A percentile compares a stretch with the other conserved stretches of the same genome.
These are phyloP conservation scores for Troilus luridus DNA, from an alignment of 2,888 invertebrate species.

Conservation along the genomic window DNA sequence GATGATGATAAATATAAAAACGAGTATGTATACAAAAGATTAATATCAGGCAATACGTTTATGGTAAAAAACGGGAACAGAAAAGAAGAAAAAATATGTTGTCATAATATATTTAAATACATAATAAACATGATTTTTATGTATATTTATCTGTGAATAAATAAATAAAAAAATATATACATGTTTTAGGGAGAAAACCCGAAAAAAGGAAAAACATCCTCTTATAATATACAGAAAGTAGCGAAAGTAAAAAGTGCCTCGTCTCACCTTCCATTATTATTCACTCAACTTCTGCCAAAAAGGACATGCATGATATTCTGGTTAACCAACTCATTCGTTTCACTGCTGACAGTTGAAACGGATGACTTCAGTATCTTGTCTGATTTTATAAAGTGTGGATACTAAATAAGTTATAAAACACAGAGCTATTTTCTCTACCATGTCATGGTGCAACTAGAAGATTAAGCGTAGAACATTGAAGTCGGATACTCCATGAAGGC, in stretches of 20 bases:
- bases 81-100: too few relatives aligned
- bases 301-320: background rate
- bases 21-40: too few relatives aligned
- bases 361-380: background rate
- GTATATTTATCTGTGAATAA: too few relatives aligned
- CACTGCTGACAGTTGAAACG: background rate
- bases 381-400: background rate
- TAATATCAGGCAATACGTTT: too few relatives aligned
- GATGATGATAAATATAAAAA: too few relatives aligned
- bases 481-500: background rate
- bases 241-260: background rate
- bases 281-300: background rate
- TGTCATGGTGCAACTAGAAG: background rate
- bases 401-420: background rate
- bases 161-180: background rate
- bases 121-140: too few relatives aligned
- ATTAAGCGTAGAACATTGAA: background rate
- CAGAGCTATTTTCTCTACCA: background rate
- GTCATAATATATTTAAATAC: too few relatives aligned
- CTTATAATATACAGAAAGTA: background rate
- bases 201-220: background rate
- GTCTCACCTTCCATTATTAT: background rate
- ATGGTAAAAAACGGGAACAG: too few relatives aligned
- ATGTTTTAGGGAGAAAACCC: background rate
- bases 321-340: background rate